Evolutionary conservation across 2,888 invertebrate genomes (phyloP).

Genomic region (Scaptomyza parva): DNA sequence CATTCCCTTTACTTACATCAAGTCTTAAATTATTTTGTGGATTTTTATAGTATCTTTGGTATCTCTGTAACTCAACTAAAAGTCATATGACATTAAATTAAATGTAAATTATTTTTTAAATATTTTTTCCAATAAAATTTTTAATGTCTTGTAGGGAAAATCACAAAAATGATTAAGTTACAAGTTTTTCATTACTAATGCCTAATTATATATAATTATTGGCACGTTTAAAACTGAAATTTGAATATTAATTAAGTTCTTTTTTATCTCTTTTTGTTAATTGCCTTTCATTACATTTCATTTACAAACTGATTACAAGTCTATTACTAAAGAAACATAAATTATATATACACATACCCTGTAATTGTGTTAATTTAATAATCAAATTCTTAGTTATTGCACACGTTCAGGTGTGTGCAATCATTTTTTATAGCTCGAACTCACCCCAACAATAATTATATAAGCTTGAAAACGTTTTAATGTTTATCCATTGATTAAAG

Average conservation of each 20-base stretch:
- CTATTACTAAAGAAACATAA: neutral
- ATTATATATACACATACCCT: neutral
- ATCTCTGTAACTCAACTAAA: too few species aligned
- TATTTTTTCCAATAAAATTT: neutral
- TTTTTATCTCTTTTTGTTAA: conserved; percentile 6
- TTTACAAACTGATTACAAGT: conserved; percentile 6
- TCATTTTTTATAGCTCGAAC: conserved; percentile 16
- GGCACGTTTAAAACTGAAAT: conserved; percentile 13
- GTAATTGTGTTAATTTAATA: conserved; percentile 24
- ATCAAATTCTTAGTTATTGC: conserved; percentile 1
- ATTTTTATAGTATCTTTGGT: neutral
- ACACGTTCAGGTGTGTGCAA: neutral
- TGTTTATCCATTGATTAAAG: conserved; percentile 1
- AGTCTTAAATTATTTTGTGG: neutral
- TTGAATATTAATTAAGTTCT: conserved; percentile 9
- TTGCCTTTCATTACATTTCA: conserved; percentile 13
- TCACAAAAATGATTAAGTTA: neutral
- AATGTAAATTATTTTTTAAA: neutral
- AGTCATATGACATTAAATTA: too few species aligned
- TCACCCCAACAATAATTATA: conserved; percentile 28
- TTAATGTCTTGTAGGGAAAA: neutral
- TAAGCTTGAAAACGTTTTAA: neutral
- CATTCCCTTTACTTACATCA: conserved; percentile 8
- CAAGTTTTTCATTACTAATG: neutral
- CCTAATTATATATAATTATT: conserved; percentile 32